Base-by-base conservation (phyloP, 1,140 invertebrate species). In the Agraylea sexmaculata region DNA sequence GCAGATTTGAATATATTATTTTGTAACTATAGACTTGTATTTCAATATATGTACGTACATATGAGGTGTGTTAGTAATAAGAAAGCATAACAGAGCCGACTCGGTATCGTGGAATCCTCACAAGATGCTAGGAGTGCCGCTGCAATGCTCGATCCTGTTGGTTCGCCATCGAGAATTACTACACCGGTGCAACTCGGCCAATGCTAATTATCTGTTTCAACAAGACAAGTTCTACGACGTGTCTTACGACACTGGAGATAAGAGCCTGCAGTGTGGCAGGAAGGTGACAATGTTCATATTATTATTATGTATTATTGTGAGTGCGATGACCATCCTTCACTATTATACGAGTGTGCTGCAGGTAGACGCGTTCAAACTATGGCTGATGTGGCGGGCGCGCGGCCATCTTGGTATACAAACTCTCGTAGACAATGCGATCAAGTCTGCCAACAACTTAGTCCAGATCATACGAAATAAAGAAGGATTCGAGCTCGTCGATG, bases 41-140 rank as follows among this genome's bases (percentile, higher is more conserved):
- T 61, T n/a, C n/a, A n/a, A n/a, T n/a, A n/a, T n/a, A n/a, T n/a
- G n/a, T n/a, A n/a, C n/a, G n/a, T n/a, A n/a, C n/a, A n/a, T n/a
- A n/a, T n/a, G n/a, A n/a, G n/a, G n/a, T n/a, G n/a, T n/a, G n/a
- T n/a, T n/a, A n/a, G n/a, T n/a, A n/a, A n/a, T n/a, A n/a, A n/a
- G n/a, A n/a, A n/a, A n/a, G n/a, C 13, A 21, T 47, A 40, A 19
- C 42, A 65, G 62, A 20, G 60, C 66, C 4, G 73, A 93, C 56
- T 93, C 88, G 1, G 68, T 93, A 36, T 74, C 86, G 1, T 94
- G 89, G 89, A 94, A 95, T 67, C 87, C 88, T 0, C 90, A 95
- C 55, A 94, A 94, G 57, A 80, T 92, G 70, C 72, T 90, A 13
- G 88, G 88, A 2, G 83, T 74, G 4, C 85, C 87, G 1, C 66